Base-by-base conservation (phyloP, 2,888 invertebrate species). In the Melipona bicolor region DNA sequence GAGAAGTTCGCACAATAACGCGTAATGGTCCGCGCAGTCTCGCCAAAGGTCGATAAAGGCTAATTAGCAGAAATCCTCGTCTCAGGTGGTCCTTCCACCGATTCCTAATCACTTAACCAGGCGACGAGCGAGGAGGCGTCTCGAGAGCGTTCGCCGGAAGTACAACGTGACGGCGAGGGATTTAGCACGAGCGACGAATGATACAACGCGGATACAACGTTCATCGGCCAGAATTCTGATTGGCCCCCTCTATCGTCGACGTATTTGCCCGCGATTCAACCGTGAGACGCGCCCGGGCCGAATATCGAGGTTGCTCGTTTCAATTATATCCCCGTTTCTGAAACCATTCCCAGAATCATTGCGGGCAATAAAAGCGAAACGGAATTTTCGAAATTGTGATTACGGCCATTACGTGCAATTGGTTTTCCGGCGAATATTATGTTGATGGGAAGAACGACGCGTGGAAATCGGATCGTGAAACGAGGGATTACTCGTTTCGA, bases 61-160 rank as follows among this genome's bases (percentile, higher is more conserved):
- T 86, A 89, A 88, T 86, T 88, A 89, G 78, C 70, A 61, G 82
- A 80, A 88, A 86, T 84, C 83, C 84, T 83, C 81, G 86, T 81
- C 79, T 77, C 84, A 86, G 78, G 72, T 84, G 79, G 79, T 77
- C 71, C 76, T 78, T 64, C 81, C 27, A 61, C 75, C 78, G 77
- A 81, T 87, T 81, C 76, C 83, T 86, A 85, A 87, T 88, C 83
- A 81, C 77, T 81, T 84, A 76, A 75, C 77, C 65, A 43, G 32
- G 19, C 72, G 69, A 54, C 68, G 50, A 56, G 79, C 15, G 79
- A 36, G 43, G 79, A 50, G 62, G 32, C 54, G 77, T 79, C 77
- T 74, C 77, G 77, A 85, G 85, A 73, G 59, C 65, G 52, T 21
- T 76, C 72, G 32, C 61, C 21, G 54, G 64, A 68, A 82, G 81